A percentile compares a stretch with the other conserved stretches of the same genome.
Evolutionary conservation across 2,888 invertebrate genomes (phyloP).

Genomic region (Dysmachus trigonus): DNA sequence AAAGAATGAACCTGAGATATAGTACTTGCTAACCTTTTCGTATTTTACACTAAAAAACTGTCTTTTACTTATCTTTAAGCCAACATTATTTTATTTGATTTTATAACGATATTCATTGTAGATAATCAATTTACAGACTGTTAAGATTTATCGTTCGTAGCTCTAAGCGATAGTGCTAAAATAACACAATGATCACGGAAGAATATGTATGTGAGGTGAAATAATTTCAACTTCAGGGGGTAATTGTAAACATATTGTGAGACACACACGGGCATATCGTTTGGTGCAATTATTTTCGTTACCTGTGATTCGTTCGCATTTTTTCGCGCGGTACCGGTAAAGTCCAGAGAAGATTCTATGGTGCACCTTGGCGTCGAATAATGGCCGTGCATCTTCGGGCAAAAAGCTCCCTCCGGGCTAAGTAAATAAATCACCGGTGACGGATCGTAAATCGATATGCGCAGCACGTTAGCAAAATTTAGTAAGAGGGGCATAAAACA

Average conservation of each 20-base stretch:
- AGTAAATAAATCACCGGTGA: slow-evolving; percentile 38
- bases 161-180: neutral
- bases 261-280: neutral
- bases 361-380: neutral
- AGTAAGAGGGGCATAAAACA: slow-evolving; percentile 34
- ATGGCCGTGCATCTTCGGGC: neutral
- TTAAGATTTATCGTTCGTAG: neutral
- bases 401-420: slow-evolving; percentile 9
- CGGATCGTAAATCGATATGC: slow-evolving; percentile 43
- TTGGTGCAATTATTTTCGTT: neutral
- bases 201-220: neutral
- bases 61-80: no score
- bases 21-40: no score
- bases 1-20: no score
- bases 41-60: no score
- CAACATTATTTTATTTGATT: no score
- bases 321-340: neutral
- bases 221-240: neutral
- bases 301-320: neutral
- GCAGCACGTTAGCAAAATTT: slow-evolving; percentile 43
- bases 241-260: neutral
- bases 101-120: no score
- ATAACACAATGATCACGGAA: neutral
- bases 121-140: neutral
- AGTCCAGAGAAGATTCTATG: neutral